Conservation (phyloP, 2,113 vertebrate genomes). For the Oreochromis tanganicae region DNA sequence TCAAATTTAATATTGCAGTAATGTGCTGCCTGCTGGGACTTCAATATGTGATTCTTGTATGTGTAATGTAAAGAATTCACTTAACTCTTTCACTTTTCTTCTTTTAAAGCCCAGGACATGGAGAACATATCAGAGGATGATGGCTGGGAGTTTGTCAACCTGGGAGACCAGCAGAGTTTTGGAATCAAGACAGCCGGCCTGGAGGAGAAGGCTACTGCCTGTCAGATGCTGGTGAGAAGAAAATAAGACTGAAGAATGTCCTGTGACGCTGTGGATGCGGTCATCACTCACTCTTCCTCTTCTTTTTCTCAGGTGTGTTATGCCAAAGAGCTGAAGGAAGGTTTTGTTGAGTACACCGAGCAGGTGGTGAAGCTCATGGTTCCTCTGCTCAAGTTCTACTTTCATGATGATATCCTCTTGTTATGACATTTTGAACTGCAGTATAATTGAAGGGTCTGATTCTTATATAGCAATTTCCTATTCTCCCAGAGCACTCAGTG, state of each 20-base stretch:
- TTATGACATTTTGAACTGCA: neutral
- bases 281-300: neutral
- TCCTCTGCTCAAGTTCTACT: slow-evolving; percentile 96
- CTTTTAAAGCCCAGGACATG: slow-evolving; percentile 90
- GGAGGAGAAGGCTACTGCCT: slow-evolving; percentile 98
- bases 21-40: neutral
- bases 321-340: slow-evolving; percentile 96
- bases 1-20: neutral
- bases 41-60: accelerated
- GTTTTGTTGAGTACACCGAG: slow-evolving; percentile 96
- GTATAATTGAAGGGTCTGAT: neutral
- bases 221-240: slow-evolving; percentile 92
- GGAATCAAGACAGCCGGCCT: slow-evolving; percentile 98
- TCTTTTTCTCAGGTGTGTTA: slow-evolving; percentile 85
- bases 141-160: slow-evolving; percentile 98
- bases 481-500: neutral
- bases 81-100: neutral
- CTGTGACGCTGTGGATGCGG: neutral
- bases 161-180: slow-evolving; percentile 98
- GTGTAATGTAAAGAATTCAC: neutral
- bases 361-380: slow-evolving; percentile 99
- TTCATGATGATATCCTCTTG: slow-evolving; percentile 98
- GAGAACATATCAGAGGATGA: slow-evolving; percentile 98
- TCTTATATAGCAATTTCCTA: accelerated
- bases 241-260: neutral